Conservation (phyloP, 2,888 invertebrate genomes). For the Synergus gifuensis region DNA sequence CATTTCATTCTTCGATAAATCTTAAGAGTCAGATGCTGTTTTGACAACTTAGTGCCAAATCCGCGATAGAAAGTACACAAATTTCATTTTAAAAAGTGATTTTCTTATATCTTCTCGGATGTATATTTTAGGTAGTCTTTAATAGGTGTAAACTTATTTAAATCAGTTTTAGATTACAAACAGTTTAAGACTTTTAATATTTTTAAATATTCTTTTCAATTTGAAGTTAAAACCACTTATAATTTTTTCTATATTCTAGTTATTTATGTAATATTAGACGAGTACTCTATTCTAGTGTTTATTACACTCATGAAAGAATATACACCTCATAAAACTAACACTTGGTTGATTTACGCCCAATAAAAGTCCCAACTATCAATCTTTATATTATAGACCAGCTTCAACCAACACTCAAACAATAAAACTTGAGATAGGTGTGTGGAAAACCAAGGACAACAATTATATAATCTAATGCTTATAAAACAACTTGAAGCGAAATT, state of each 20-base stretch:
- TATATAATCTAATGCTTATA: background rate
- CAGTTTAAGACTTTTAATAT: background rate
- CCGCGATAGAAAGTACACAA: background rate
- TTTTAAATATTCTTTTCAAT: background rate
- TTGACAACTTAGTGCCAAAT: background rate
- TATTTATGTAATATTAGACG: background rate
- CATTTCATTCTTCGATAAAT: background rate
- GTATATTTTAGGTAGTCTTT: background rate
- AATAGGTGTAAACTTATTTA: background rate
- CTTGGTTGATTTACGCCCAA: background rate
- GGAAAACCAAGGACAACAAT: background rate
- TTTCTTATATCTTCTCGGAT: background rate
- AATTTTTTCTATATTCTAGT: background rate
- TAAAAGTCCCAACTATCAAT: constrained; percentile 20
- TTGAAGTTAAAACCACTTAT: background rate
- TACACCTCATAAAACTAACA: background rate
- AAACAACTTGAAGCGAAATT: too few species aligned
- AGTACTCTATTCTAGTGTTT: background rate
- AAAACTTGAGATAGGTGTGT: background rate
- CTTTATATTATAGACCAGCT: background rate
- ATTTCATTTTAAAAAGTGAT: background rate
- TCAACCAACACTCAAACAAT: background rate
- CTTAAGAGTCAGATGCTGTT: background rate
- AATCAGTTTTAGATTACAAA: background rate
- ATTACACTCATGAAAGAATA: background rate